Conservation (phyloP, 1,140 invertebrate genomes). For the Antheraea pernyi region DNA sequence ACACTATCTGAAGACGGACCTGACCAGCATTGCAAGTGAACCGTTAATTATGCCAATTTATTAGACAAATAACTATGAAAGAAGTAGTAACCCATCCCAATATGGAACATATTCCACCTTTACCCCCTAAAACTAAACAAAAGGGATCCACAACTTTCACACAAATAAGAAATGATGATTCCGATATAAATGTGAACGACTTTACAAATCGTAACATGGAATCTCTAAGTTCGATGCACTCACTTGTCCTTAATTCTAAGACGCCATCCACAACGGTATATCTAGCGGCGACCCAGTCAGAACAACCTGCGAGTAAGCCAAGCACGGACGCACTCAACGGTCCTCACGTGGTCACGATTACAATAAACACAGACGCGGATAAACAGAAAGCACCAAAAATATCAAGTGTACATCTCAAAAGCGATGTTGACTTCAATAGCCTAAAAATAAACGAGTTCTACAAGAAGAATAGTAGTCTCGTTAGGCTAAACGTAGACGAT, state of each 20-base stretch:
- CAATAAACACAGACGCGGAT: constrained; percentile 81
- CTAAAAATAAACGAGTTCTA: constrained; percentile 61
- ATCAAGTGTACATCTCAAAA: constrained; percentile 72
- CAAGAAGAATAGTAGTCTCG: constrained; percentile 63
- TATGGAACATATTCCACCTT: constrained; percentile 65
- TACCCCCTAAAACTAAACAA: constrained; percentile 60
- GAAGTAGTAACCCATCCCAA: constrained; percentile 60
- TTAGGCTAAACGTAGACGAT: constrained; percentile 62
- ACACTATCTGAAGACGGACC: constrained; percentile 58
- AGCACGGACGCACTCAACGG: constrained; percentile 64
- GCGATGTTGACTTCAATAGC: constrained; percentile 61
- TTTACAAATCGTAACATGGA: constrained; percentile 41
- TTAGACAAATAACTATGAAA: constrained; percentile 62
- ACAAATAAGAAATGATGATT: constrained; percentile 60
- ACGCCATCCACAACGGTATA: constrained; percentile 82
- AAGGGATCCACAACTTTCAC: constrained; percentile 68
- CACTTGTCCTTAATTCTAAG: constrained; percentile 77
- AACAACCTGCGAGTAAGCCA: constrained; percentile 65
- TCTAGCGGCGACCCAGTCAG: constrained; percentile 78
- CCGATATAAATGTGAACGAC: constrained; percentile 53
- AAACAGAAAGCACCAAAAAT: constrained; percentile 74
- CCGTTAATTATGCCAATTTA: constrained; percentile 73
- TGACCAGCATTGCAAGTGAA: constrained; percentile 59
- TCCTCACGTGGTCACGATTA: constrained; percentile 84
- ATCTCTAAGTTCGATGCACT: constrained; percentile 76